Evolutionary conservation across 2,797 vertebrate species (phyloP).

Genomic region (Macrochelys suwanniensis): DNA sequence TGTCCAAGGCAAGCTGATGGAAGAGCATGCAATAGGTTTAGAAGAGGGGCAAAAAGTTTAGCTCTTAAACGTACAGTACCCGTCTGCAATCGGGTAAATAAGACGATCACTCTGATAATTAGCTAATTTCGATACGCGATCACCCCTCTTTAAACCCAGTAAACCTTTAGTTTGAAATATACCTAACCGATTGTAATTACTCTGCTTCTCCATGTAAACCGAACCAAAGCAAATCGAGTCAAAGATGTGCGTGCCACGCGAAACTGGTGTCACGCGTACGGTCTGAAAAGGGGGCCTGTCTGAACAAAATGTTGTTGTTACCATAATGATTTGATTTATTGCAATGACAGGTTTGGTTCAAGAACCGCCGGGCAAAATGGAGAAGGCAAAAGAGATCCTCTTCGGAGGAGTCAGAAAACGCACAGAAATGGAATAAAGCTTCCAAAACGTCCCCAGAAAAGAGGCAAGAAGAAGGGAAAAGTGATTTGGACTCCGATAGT

Average conservation of each 20-base stretch:
- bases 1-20: not conserved
- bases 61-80: not conserved
- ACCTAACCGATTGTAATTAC: not conserved
- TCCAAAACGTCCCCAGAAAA: constrained; percentile 89
- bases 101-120: not conserved
- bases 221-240: not conserved
- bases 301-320: not conserved
- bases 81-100: not conserved
- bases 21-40: not conserved
- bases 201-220: not conserved
- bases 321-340: not conserved
- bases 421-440: constrained; percentile 94
- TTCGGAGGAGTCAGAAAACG: constrained; percentile 95
- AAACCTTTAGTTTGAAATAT: not conserved
- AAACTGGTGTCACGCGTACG: not conserved
- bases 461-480: constrained; percentile 89
- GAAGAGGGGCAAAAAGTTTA: accelerated
- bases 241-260: not conserved
- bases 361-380: constrained; percentile 98
- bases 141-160: not conserved
- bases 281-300: not conserved
- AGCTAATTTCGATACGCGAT: not conserved
- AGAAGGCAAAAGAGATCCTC: constrained; percentile 96
- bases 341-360: constrained; percentile 94
- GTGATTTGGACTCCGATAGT: constrained; percentile 96